Evolutionary conservation across 2,113 vertebrate species (phyloP).

Genomic region (Scomber japonicus): DNA sequence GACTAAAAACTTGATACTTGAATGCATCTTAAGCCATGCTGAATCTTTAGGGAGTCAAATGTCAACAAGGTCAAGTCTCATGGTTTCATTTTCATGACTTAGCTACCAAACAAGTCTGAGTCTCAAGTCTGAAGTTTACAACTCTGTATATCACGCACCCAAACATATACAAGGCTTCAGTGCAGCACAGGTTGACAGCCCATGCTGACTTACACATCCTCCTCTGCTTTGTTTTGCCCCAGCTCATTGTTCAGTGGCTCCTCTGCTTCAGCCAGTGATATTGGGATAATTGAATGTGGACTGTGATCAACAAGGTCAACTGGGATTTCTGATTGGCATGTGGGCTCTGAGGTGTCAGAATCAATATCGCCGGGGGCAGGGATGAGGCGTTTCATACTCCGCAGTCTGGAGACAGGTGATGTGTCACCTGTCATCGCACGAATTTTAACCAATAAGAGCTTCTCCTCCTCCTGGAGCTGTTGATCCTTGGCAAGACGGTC

Average conservation of each 20-base stretch:
- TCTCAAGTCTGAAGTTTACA: neutral
- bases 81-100: neutral
- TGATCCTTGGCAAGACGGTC: constrained; percentile 36
- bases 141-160: neutral
- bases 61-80: neutral
- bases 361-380: constrained; percentile 67
- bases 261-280: constrained; percentile 47
- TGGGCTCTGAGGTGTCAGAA: constrained; percentile 18
- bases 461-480: constrained; percentile 76
- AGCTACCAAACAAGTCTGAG: neutral
- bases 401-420: constrained; percentile 44
- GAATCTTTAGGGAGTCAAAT: neutral
- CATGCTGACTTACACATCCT: constrained; percentile 70
- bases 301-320: constrained; percentile 4
- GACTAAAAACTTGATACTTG: neutral
- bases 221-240: constrained; percentile 24
- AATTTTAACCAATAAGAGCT: constrained; percentile 77
- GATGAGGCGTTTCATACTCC: constrained; percentile 72
- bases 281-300: neutral
- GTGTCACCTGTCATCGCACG: constrained; percentile 66
- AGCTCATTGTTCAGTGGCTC: constrained; percentile 18
- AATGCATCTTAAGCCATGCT: too few species aligned
- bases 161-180: neutral
- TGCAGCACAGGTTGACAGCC: constrained; percentile 29
- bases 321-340: constrained; percentile 5